Percentiles rank a stretch among this genome's conserved stretches.
Conservation (phyloP, 2,113 vertebrate species). For the Engystomops pustulosus region DNA sequence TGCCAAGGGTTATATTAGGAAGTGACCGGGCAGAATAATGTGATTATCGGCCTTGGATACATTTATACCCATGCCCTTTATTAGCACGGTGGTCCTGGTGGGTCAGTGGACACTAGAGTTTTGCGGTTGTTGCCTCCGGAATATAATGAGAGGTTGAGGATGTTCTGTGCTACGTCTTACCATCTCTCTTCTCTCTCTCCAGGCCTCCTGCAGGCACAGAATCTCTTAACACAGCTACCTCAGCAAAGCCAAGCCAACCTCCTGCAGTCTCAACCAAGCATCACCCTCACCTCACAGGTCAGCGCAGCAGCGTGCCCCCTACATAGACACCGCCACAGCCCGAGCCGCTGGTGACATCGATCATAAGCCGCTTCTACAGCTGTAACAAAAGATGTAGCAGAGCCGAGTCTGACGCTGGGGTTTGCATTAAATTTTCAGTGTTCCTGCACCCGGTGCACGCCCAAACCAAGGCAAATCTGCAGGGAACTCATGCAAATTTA, state of each 20-base stretch:
- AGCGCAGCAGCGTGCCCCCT: constrained; percentile 39
- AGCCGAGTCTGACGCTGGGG: too few relatives aligned
- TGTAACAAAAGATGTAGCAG: background rate
- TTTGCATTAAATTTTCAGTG: too few relatives aligned
- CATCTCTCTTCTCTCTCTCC: constrained; percentile 46
- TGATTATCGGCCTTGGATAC: too few relatives aligned
- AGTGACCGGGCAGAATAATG: too few relatives aligned
- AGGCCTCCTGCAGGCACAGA: constrained; percentile 97
- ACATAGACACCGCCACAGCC: background rate
- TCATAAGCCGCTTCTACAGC: background rate
- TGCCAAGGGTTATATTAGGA: too few relatives aligned
- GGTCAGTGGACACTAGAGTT: too few relatives aligned
- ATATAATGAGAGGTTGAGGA: background rate
- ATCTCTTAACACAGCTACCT: constrained; percentile 99
- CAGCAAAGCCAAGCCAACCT: constrained; percentile 99
- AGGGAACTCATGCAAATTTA: too few relatives aligned
- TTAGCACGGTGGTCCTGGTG: too few relatives aligned
- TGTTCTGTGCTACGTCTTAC: background rate
- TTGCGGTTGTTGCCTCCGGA: background rate
- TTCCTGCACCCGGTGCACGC: too few relatives aligned
- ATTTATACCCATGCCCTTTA: too few relatives aligned
- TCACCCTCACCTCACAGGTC: constrained; percentile 96
- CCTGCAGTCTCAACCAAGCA: constrained; percentile 97
- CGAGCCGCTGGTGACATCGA: too few relatives aligned
- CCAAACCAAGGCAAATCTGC: too few relatives aligned